Conservation (phyloP, 2,888 invertebrate species). For the Cheilosia impressa region DNA sequence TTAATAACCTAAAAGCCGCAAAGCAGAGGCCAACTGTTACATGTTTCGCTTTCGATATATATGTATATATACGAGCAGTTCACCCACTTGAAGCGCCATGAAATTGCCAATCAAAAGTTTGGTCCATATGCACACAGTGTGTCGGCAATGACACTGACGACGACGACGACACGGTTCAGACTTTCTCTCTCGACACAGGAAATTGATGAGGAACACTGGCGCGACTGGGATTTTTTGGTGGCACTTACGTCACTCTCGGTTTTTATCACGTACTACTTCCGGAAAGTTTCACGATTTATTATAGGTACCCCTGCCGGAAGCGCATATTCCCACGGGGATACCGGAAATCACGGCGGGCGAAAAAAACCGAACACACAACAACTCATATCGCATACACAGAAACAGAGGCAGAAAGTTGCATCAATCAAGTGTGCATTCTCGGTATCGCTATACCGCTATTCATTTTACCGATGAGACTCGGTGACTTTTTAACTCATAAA, state of each 20-base stretch:
- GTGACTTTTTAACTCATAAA: slow-evolving; percentile 58
- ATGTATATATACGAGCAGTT: not conserved
- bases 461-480: slow-evolving; percentile 56
- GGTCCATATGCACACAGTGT: slow-evolving; percentile 29
- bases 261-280: slow-evolving; percentile 72
- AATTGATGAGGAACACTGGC: slow-evolving; percentile 52
- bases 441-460: slow-evolving; percentile 49
- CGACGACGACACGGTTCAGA: slow-evolving; percentile 16
- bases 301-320: slow-evolving; percentile 23
- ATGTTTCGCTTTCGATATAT: slow-evolving; percentile 22
- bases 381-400: slow-evolving; percentile 20
- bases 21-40: slow-evolving; percentile 21
- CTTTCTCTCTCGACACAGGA: slow-evolving; percentile 31
- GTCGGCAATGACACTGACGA: slow-evolving; percentile 41
- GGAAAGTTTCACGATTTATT: slow-evolving; percentile 70
- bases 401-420: slow-evolving; percentile 36
- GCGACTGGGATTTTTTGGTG: slow-evolving; percentile 9
- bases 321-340: slow-evolving; percentile 47
- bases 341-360: slow-evolving; percentile 56
- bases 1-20: slow-evolving; percentile 56
- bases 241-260: slow-evolving; percentile 41
- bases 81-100: slow-evolving; percentile 64
- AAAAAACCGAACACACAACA: slow-evolving; percentile 1
- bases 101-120: slow-evolving; percentile 74
- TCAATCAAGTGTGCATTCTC: slow-evolving; percentile 66